Percentiles rank a stretch among this genome's conserved stretches.
Evolutionary conservation across 2,797 vertebrate genomes (phyloP).

Genomic region (Rousettus madagascariensis): DNA sequence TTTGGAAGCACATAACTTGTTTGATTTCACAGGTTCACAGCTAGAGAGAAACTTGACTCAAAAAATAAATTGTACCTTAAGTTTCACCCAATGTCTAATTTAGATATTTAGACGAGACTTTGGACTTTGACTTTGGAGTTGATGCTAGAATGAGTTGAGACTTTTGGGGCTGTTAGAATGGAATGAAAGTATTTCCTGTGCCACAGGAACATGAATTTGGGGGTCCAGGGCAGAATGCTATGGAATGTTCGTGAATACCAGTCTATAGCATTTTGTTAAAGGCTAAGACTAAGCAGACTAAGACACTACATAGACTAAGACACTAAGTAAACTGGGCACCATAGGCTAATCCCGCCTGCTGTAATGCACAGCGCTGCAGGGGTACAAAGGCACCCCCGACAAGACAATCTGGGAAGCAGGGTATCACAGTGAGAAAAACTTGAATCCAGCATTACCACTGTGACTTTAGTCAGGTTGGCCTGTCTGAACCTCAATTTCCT

Average conservation of each 20-base stretch:
- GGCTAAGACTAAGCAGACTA: background rate
- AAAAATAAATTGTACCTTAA: background rate
- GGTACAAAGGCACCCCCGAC: rapidly evolving
- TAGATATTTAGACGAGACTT: background rate
- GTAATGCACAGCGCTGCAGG: background rate
- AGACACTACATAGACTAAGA: background rate
- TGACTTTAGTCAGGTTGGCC: background rate
- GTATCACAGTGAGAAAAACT: background rate
- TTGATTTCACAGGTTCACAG: background rate
- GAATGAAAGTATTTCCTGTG: background rate
- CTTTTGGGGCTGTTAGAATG: background rate
- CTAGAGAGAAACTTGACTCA: background rate
- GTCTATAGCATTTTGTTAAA: background rate
- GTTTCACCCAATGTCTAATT: background rate
- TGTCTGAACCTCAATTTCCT: background rate
- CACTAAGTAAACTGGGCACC: background rate
- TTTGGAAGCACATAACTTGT: background rate
- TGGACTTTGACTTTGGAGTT: background rate
- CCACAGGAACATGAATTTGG: background rate
- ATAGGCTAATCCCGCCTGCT: background rate
- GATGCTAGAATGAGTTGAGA: background rate
- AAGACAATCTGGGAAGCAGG: background rate
- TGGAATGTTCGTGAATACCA: background rate
- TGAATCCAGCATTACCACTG: background rate
- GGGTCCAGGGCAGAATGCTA: background rate